Percentiles rank a stretch among this genome's conserved stretches.
Conservation (phyloP, 2,797 vertebrate species). For the Geotrypetes seraphini region DNA sequence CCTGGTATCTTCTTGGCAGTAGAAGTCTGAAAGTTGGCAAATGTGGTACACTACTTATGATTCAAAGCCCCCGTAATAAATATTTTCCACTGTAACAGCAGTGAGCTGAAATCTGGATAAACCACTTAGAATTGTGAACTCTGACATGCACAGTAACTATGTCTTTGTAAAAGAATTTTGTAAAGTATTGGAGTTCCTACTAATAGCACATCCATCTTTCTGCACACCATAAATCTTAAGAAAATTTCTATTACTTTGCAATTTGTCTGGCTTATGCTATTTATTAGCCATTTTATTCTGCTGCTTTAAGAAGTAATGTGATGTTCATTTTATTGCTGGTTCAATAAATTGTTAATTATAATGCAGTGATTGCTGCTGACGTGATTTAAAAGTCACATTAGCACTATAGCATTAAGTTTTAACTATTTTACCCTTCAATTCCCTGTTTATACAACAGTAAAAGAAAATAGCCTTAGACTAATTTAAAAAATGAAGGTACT, state of each 20-base stretch:
- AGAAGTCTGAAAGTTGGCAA: conserved; percentile 59
- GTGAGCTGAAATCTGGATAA: conserved; percentile 61
- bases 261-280: conserved; percentile 77
- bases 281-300: conserved; percentile 77
- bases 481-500: conserved; percentile 63
- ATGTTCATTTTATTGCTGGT: conserved; percentile 81
- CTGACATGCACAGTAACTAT: conserved; percentile 65
- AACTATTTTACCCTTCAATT: conserved; percentile 75
- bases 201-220: conserved; percentile 77
- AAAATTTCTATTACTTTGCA: conserved; percentile 79
- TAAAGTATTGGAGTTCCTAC: conserved; percentile 64
- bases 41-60: conserved; percentile 50
- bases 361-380: conserved; percentile 76
- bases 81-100: conserved; percentile 61
- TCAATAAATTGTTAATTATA: conserved; percentile 83
- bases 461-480: conserved; percentile 57
- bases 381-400: conserved; percentile 80
- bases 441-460: conserved; percentile 75
- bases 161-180: conserved; percentile 67
- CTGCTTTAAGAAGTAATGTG: conserved; percentile 78
- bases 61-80: conserved; percentile 57
- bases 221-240: conserved; percentile 71
- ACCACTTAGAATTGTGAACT: conserved; percentile 69
- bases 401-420: conserved; percentile 76
- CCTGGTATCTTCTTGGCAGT: conserved; percentile 62